Evolutionary conservation across 2,888 invertebrate species (phyloP).

Genomic region (Rhabditophanes sp.): DNA sequence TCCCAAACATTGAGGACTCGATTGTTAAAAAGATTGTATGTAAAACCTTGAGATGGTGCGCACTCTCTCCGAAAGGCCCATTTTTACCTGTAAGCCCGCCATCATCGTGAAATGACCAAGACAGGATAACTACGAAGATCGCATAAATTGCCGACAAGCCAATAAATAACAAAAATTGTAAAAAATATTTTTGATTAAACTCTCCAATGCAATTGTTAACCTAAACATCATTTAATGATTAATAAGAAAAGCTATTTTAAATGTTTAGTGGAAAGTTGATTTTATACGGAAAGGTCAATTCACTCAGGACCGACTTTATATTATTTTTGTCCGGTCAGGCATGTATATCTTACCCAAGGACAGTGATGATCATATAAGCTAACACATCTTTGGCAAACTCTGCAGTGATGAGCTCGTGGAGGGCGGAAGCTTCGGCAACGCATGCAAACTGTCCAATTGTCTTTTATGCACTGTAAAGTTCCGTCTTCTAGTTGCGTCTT

Average conservation of each 20-base stretch:
- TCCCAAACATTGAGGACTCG: conserved; percentile 67
- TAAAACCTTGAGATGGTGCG: conserved; percentile 47
- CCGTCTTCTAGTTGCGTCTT: too few species aligned
- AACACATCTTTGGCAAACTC: conserved; percentile 68
- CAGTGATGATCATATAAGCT: conserved; percentile 70
- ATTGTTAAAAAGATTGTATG: conserved; percentile 66
- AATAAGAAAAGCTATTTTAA: too few species aligned
- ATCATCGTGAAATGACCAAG: conserved; percentile 36
- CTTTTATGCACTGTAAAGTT: conserved; percentile 13
- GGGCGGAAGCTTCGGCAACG: conserved; percentile 63
- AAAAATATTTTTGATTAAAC: conserved; percentile 74
- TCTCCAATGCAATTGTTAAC: conserved; percentile 85
- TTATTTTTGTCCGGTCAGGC: too few species aligned
- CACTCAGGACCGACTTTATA: too few species aligned
- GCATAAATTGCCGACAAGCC: conserved; percentile 12
- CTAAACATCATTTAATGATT: conserved; percentile 47
- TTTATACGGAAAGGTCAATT: too few species aligned
- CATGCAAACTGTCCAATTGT: conserved; percentile 58
- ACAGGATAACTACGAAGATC: conserved; percentile 30
- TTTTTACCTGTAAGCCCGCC: conserved; percentile 18
- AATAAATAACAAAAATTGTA: conserved; percentile 55
- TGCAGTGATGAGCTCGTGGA: conserved; percentile 70
- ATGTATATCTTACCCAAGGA: conserved; percentile 53
- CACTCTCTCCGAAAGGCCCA: conserved; percentile 23
- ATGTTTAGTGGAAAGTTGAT: too few species aligned